A percentile compares a stretch with the other conserved stretches of the same genome.
Conservation (phyloP, 2,113 vertebrate genomes). For the Picathartes gymnocephalus region DNA sequence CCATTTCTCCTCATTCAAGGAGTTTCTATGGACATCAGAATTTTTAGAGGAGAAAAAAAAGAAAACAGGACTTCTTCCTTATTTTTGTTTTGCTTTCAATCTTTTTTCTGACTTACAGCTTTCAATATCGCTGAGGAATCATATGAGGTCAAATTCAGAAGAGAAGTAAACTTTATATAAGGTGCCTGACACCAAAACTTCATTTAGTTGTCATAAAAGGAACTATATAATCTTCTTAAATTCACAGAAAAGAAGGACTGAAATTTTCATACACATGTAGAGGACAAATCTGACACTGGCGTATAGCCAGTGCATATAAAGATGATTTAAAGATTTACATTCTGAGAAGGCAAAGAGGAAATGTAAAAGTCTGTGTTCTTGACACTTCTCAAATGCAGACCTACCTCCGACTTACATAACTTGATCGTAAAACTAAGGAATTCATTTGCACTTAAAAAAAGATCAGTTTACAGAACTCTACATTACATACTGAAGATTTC, state of each 20-base stretch:
- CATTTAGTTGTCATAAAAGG: not conserved
- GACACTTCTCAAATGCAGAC: not conserved
- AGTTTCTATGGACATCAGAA: not conserved
- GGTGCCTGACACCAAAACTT: constrained; percentile 24
- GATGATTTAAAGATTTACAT: constrained; percentile 40
- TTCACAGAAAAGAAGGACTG: not conserved
- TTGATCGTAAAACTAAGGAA: not conserved
- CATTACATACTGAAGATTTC: not conserved
- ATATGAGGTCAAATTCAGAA: not conserved
- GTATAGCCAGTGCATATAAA: not conserved
- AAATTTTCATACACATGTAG: not conserved
- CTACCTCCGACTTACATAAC: not conserved
- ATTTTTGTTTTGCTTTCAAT: not conserved
- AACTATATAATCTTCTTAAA: constrained; percentile 44
- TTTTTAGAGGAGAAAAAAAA: not conserved
- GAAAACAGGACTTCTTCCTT: not conserved
- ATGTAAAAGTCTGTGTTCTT: not conserved
- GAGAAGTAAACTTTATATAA: not conserved
- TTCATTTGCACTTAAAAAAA: not conserved
- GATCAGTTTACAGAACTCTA: not conserved
- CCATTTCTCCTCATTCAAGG: not conserved
- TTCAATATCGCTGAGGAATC: not conserved
- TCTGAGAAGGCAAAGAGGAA: not conserved
- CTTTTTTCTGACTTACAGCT: not conserved
- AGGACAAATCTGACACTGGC: not conserved